Conservation (phyloP, 2,113 vertebrate genomes). For the Anoura caudifer region DNA sequence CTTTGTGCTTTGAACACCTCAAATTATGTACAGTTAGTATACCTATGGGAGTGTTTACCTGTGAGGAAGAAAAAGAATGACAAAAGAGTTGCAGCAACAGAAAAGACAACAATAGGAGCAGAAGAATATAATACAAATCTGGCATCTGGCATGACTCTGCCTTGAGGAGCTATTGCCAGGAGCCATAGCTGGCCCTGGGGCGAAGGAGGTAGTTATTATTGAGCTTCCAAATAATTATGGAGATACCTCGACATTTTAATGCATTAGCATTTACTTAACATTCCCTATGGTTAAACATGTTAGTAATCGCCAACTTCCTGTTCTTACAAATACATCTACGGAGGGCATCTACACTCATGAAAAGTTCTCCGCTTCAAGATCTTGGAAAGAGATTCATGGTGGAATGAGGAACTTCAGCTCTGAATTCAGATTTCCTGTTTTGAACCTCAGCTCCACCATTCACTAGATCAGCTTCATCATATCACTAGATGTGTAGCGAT, state of each 20-base stretch:
- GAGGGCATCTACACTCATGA: background rate
- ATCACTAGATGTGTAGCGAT: background rate
- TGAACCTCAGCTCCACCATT: background rate
- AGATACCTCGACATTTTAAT: background rate
- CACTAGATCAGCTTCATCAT: too few species aligned
- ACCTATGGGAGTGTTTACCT: background rate
- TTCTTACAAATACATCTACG: background rate
- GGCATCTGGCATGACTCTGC: background rate
- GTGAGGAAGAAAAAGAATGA: background rate
- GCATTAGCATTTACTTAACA: background rate
- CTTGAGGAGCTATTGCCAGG: background rate
- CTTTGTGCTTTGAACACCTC: background rate
- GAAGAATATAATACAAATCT: background rate
- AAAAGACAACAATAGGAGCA: background rate
- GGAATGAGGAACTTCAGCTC: background rate
- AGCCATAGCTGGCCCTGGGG: rapidly evolving
- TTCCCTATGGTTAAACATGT: background rate
- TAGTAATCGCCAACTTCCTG: background rate
- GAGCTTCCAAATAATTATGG: background rate
- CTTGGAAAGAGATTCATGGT: background rate
- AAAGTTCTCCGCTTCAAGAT: background rate
- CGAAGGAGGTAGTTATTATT: rapidly evolving
- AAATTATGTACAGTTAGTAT: background rate
- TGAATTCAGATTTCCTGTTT: background rate
- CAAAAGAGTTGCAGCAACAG: background rate